Base-by-base conservation (phyloP, 1,140 invertebrate species). In the Battus philenor region DNA sequence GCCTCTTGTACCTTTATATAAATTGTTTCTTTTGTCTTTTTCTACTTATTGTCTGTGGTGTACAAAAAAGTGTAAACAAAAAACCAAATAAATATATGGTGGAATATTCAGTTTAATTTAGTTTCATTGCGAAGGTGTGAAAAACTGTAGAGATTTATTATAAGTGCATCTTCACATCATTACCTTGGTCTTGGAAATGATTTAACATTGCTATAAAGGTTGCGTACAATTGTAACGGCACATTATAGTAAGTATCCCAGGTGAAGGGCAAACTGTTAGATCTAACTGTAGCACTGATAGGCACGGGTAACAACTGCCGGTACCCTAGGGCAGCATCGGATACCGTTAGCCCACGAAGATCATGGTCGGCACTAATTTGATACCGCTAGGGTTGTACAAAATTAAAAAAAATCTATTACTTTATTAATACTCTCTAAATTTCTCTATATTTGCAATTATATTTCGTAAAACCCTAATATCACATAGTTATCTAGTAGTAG, bases 221-320 rank as follows among this genome's bases (percentile, higher is more conserved):
- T 15, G n/a, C 13, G 8, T 27, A 15, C 24, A 16, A 29, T 29
- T 29, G 38, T 29, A 41, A 41, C 38, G 38, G 38, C 9, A 36
- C 26, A 16, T 30, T 30, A 9, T 9, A 30, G 29, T 30, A 12
- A 30, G 12, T 41, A 39, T 11, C 22, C 38, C 38, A 10, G 38
- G 38, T 41, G 38, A 41, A 41, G 38, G 38, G 38, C 38, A 13
- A 33, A n/a, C 26, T 41, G 38, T 41, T 30, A 11, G 29, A 29
- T 13, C 38, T 41, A 41, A 41, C 38, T 41, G 38, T 41, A 41
- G 38, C 38, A 41, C 24, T 41, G 24, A 18, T 41, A 41, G 36
- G 15, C 26, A 9, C 33, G 4, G 9, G 33, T 10, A 36, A 20
- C 15, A 15, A n/a, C n/a, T n/a, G 9, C 20, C 11, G 10, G 24